Conservation (phyloP, 1,140 invertebrate species). For the Hypsibius dujardini region DNA sequence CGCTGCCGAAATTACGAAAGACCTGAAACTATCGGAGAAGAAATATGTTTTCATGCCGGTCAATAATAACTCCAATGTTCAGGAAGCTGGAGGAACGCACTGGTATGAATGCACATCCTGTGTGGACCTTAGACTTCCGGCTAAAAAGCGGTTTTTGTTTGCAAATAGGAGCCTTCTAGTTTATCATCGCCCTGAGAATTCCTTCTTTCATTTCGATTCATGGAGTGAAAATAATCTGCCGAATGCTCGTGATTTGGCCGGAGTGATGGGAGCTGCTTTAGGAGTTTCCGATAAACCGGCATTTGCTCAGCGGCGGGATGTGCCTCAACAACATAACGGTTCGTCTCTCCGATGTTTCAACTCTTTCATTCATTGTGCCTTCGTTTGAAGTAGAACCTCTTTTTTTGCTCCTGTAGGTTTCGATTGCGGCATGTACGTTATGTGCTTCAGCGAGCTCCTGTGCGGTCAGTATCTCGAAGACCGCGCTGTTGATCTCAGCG, state of each 20-base stretch:
- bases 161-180: neutral
- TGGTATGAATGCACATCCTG: constrained; percentile 22
- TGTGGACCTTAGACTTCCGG: too few relatives aligned
- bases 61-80: constrained; percentile 27
- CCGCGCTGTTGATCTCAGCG: neutral
- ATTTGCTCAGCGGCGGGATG: neutral
- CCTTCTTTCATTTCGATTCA: constrained; percentile 8
- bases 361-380: neutral
- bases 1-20: constrained; percentile 10
- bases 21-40: constrained; percentile 28
- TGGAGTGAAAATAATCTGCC: neutral
- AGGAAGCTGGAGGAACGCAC: constrained; percentile 27
- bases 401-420: neutral
- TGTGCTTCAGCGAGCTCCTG: neutral
- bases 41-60: constrained; percentile 30
- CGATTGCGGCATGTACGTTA: constrained; percentile 16
- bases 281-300: neutral
- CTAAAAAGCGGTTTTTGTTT: neutral
- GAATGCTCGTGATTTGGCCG: neutral
- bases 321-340: neutral
- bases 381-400: neutral
- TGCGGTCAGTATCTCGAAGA: neutral
- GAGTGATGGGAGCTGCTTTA: neutral
- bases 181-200: neutral
- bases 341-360: neutral